Evolutionary conservation across 2,797 vertebrate genomes (phyloP).

Genomic region (Sciurus vulgaris): DNA sequence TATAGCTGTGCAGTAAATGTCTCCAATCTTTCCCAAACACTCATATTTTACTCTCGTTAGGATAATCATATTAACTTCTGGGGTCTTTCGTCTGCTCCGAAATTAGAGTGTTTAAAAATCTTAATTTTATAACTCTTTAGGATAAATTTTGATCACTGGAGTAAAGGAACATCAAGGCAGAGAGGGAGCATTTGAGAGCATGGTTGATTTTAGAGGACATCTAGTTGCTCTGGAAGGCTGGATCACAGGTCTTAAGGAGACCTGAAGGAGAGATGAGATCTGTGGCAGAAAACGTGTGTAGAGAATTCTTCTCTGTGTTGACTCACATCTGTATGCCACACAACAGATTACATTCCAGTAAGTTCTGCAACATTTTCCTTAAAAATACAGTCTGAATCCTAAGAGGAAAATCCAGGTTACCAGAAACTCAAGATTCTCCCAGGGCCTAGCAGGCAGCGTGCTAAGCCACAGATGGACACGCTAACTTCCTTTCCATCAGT

Average conservation of each 20-base stretch:
- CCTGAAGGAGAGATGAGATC: background rate
- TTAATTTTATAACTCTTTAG: background rate
- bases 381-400: conserved; percentile 72
- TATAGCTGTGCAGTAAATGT: background rate
- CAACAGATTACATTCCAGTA: conserved; percentile 81
- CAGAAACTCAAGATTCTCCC: conserved; percentile 82
- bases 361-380: conserved; percentile 75
- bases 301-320: conserved; percentile 65
- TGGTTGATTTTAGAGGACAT: background rate
- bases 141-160: background rate
- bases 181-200: background rate
- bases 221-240: background rate
- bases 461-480: conserved; percentile 77
- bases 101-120: background rate
- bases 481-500: conserved; percentile 68
- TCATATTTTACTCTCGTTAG: background rate
- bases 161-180: background rate
- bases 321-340: conserved; percentile 58
- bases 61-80: background rate
- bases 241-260: background rate
- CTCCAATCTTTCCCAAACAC: background rate
- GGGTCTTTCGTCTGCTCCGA: background rate
- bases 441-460: conserved; percentile 70
- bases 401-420: conserved; percentile 78
- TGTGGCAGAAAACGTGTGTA: conserved; percentile 39